Evolutionary conservation across 2,113 vertebrate genomes (phyloP).

Genomic region (Oceanodroma tethys): DNA sequence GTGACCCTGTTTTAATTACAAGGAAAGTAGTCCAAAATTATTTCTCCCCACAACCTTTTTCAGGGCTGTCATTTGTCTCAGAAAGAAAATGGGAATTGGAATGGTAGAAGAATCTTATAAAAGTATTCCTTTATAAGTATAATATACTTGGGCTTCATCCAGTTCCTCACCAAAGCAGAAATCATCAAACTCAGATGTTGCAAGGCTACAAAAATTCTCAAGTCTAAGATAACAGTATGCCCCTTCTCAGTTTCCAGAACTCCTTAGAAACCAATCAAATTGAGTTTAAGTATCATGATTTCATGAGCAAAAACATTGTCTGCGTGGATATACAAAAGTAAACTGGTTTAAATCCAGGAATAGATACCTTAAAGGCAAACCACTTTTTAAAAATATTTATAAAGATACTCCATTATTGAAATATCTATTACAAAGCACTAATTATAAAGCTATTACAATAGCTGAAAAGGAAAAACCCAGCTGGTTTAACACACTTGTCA

Average conservation of each 20-base stretch:
- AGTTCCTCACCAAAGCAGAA: not conserved
- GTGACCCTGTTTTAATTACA: not conserved
- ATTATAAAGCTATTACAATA: not conserved
- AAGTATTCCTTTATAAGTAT: not conserved
- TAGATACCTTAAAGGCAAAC: not conserved
- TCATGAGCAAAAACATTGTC: not conserved
- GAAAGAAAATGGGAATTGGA: not conserved
- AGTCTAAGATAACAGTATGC: fast-evolving
- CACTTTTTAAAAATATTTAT: not conserved
- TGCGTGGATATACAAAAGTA: not conserved
- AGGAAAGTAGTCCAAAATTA: not conserved
- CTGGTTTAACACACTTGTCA: constrained; percentile 1
- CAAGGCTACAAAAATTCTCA: not conserved
- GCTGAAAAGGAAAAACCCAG: not conserved
- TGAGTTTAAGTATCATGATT: not conserved
- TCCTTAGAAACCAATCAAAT: not conserved
- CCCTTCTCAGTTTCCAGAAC: not conserved
- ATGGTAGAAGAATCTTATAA: not conserved
- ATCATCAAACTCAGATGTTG: not conserved
- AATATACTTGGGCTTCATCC: not conserved
- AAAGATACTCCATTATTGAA: not conserved
- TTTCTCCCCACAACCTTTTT: not conserved
- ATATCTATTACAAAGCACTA: not conserved
- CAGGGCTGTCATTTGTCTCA: not conserved
- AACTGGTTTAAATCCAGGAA: not conserved